Percentiles rank a stretch among this genome's conserved stretches.
Evolutionary conservation across 1,140 invertebrate genomes (phyloP).

Genomic region (Lepidurus arcticus): DNA sequence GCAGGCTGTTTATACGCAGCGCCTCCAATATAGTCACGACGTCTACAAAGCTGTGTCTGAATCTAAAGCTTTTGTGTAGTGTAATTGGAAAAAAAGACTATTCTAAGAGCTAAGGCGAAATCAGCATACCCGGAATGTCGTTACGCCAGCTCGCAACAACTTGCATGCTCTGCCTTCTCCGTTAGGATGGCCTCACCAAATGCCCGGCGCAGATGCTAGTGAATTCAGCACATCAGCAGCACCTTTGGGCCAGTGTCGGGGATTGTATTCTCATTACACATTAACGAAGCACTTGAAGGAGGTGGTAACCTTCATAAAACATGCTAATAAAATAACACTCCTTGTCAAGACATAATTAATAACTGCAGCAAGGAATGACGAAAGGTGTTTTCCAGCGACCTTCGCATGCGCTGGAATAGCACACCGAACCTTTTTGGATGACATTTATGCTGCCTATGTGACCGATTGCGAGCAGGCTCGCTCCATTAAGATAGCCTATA

Average conservation of each 20-base stretch:
- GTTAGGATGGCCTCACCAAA: constrained; percentile 11
- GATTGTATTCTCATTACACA: constrained; percentile 1
- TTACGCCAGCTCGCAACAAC: constrained; percentile 8
- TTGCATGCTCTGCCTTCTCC: constrained; percentile 9
- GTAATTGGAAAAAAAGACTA: background rate
- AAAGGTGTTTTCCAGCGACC: background rate
- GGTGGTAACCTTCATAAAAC: background rate
- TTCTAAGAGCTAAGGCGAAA: background rate
- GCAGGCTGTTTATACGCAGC: background rate
- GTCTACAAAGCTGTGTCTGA: background rate
- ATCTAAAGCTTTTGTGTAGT: background rate
- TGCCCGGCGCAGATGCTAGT: background rate
- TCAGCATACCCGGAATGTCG: constrained; percentile 12
- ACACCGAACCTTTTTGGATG: background rate
- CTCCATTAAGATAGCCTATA: too few relatives aligned
- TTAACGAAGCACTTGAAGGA: background rate
- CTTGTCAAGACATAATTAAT: background rate
- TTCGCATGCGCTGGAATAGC: background rate
- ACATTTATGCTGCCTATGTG: background rate
- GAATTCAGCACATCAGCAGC: background rate
- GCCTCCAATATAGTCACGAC: constrained; percentile 7
- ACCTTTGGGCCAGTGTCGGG: background rate
- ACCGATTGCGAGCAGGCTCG: too few relatives aligned
- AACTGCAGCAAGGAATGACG: background rate
- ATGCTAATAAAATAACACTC: background rate